Conservation (phyloP, 2,113 vertebrate genomes). For the Oreochromis aureus region DNA sequence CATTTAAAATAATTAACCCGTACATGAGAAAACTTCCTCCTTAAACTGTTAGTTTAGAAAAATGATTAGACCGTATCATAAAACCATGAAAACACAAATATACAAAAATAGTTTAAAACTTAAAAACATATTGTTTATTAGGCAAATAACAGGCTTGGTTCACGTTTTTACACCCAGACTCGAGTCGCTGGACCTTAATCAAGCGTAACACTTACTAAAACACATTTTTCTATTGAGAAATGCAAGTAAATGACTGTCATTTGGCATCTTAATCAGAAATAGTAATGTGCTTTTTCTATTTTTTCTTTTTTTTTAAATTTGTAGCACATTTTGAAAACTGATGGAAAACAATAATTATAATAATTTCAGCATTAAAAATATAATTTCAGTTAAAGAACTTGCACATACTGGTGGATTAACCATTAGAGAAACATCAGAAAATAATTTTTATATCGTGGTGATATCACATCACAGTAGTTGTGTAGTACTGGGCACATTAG, state of each 20-base stretch:
- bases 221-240: background rate
- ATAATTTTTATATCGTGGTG: fast-evolving
- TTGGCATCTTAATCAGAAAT: background rate
- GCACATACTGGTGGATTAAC: background rate
- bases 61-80: background rate
- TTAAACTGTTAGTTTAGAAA: background rate
- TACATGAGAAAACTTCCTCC: background rate
- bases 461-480: background rate
- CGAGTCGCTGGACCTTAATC: background rate
- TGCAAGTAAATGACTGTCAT: background rate
- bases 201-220: background rate
- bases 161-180: background rate
- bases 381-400: background rate
- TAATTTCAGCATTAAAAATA: background rate
- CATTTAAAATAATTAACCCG: background rate
- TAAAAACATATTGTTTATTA: background rate
- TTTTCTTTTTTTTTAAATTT: background rate
- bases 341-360: background rate
- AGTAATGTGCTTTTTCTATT: fast-evolving
- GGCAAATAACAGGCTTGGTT: background rate
- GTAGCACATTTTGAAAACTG: background rate
- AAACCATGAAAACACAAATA: background rate
- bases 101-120: background rate
- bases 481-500: background rate
- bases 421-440: background rate